phyloP scores from a whole-genome alignment of 2,888 invertebrate species.

The Ennomos erosarius region DNA sequence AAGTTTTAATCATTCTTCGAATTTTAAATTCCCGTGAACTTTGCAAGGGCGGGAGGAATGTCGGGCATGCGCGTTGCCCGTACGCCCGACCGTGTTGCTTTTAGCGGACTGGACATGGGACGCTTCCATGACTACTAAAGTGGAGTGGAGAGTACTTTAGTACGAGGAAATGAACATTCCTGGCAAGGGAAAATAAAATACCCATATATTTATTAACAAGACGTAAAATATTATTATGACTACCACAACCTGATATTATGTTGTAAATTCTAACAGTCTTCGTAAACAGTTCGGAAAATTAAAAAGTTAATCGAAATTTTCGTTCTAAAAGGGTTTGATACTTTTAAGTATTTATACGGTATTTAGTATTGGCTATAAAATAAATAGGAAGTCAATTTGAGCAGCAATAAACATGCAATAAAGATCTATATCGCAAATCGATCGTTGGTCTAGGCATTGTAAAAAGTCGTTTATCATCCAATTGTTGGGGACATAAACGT shows the following conservation, averaged over 20 bases:
- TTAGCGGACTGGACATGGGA: constrained; percentile 71
- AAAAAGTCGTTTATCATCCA: constrained; percentile 74
- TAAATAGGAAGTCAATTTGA: constrained; percentile 41
- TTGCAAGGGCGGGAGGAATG: constrained; percentile 49
- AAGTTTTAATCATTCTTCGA: constrained; percentile 25
- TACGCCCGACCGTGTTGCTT: constrained; percentile 69
- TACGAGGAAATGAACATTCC: constrained; percentile 48
- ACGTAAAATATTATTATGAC: constrained; percentile 25
- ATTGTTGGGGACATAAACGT: constrained; percentile 69
- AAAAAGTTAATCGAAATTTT: constrained; percentile 2
- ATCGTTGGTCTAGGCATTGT: constrained; percentile 55
- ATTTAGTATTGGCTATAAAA: constrained; percentile 27
- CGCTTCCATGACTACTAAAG: constrained; percentile 65
- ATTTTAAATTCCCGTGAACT: constrained; percentile 42
- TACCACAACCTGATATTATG: background rate
- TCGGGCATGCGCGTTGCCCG: constrained; percentile 55
- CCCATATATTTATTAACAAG: constrained; percentile 38
- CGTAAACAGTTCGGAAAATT: constrained; percentile 10
- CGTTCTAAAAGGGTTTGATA: constrained; percentile 14
- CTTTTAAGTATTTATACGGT: constrained; percentile 17
- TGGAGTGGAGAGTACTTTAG: constrained; percentile 56
- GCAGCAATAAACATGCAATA: constrained; percentile 62
- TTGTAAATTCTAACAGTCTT: constrained; percentile 11
- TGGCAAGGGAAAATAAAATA: constrained; percentile 38
- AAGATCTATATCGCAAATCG: constrained; percentile 59